Base-by-base conservation (phyloP, 2,797 vertebrate species). In the Siniperca obscura region DNA sequence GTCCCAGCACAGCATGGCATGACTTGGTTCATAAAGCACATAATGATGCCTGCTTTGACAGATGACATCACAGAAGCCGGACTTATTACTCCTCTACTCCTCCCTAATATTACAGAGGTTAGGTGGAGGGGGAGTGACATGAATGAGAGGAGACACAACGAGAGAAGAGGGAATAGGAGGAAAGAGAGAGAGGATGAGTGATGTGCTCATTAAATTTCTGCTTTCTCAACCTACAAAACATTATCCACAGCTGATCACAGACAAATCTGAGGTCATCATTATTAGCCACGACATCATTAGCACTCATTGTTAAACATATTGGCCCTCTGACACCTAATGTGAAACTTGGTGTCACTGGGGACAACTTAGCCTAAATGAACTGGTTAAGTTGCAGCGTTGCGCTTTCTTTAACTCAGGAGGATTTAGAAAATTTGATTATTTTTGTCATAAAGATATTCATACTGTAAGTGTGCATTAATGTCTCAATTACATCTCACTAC, bases 11-110 rank as follows among this genome's bases (percentile, higher is more conserved):
- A 90, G 81, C 86, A 78, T 68, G 78, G 44, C 78, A 61, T 5
- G 42, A 76, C 73, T 72, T 83, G 85, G 80, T 71, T 86, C 84
- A 91, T 91, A 88, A 92, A 90, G 87, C 80, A 80, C 83, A 93
- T 92, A 93, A 94, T 87, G 91, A 95, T 91, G 90, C 87, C 89
- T 81, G 83, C 89, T 92, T 86, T 92, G 94, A 93, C 91, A 93
- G 90, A 94, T 92, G 92, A 95, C 92, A 93, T 90, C 83, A 75
- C 65, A 79, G 90, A 90, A 86, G 80, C 69, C 22, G 69, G 79
- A 87, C 78, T 86, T 83, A 91, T 91, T 89, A 83, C 75, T 78
- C 61, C 81, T 73, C 82, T 65, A 65, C n/a, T n/a, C n/a, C n/a
- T n/a, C n/a, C 73, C 73, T 85, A 69, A 86, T 86, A 78, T 79